Percentiles rank a stretch among this genome's conserved stretches.
Evolutionary conservation across 2,888 invertebrate genomes (phyloP).

Genomic region (Caenorhabditis macrosperma): DNA sequence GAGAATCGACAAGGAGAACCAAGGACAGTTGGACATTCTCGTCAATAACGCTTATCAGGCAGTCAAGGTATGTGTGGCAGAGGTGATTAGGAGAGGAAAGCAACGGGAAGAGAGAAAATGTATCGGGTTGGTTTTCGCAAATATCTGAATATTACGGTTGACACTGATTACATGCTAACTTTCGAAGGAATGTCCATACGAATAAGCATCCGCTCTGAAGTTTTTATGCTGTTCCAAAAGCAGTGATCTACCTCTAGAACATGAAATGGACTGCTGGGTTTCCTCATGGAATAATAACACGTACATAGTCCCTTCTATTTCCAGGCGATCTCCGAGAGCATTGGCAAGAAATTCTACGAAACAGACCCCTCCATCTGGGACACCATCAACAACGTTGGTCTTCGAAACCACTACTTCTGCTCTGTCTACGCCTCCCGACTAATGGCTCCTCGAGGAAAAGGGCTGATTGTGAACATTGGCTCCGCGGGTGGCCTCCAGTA

Average conservation of each 20-base stretch:
- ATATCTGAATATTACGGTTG: too few relatives aligned
- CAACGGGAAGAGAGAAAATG: too few relatives aligned
- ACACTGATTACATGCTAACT: too few relatives aligned
- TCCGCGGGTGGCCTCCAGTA: conserved; percentile 81
- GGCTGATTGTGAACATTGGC: conserved; percentile 82
- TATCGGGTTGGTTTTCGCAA: too few relatives aligned
- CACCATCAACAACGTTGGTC: conserved; percentile 67
- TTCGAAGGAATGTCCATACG: too few relatives aligned
- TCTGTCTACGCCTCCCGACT: conserved; percentile 80
- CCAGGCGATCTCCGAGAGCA: conserved; percentile 61
- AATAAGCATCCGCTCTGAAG: too few relatives aligned
- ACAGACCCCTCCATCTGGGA: conserved; percentile 80
- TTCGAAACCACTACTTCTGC: conserved; percentile 81
- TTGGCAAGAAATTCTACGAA: conserved; percentile 80
- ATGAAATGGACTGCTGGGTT: too few relatives aligned
- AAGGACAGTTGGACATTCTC: conserved; percentile 56
- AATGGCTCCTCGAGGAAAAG: conserved; percentile 69
- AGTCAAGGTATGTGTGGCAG: conserved; percentile 36
- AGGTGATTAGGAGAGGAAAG: too few relatives aligned
- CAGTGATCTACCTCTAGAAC: too few relatives aligned
- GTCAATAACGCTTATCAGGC: conserved; percentile 69
- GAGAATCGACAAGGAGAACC: conserved; percentile 24
- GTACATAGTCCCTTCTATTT: too few relatives aligned
- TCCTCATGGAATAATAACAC: too few relatives aligned
- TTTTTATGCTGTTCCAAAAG: too few relatives aligned